These are phyloP conservation scores for Andrena fulva DNA, from an alignment of 2,888 invertebrate genomes.

Conservation along the genomic window DNA sequence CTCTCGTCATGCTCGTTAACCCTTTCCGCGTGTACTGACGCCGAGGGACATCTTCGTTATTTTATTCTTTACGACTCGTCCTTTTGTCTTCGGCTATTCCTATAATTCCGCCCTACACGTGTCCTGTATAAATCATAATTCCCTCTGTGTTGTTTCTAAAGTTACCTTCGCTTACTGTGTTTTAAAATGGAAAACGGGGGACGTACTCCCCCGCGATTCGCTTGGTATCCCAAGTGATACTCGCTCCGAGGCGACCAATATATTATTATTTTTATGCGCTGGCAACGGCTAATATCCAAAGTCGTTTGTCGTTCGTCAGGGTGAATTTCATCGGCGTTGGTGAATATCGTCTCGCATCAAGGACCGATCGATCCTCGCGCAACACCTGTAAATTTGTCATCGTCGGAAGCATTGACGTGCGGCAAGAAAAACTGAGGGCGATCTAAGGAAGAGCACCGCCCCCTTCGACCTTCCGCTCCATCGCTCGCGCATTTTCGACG, in stretches of 20 bases:
- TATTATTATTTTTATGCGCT: background rate
- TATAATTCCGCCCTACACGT: slow-evolving; percentile 16
- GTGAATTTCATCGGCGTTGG: slow-evolving; percentile 17
- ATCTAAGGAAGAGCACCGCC: background rate
- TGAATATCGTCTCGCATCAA: slow-evolving; percentile 24
- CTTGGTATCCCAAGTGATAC: too few species aligned
- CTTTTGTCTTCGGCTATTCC: slow-evolving; percentile 38
- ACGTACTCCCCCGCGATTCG: too few species aligned
- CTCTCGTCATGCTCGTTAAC: slow-evolving; percentile 65
- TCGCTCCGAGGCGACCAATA: too few species aligned
- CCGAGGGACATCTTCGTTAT: slow-evolving; percentile 28
- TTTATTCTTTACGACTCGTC: slow-evolving; percentile 40
- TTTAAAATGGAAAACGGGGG: too few species aligned
- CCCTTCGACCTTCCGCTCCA: background rate
- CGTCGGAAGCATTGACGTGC: slow-evolving; percentile 15
- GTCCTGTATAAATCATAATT: too few species aligned
- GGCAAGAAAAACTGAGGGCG: background rate
- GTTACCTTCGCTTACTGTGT: too few species aligned
- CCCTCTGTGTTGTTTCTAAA: too few species aligned
- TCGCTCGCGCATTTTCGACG: background rate
- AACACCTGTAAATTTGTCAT: slow-evolving; percentile 52
- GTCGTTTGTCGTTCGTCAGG: background rate
- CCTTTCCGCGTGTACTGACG: slow-evolving; percentile 45
- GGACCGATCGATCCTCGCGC: slow-evolving; percentile 30
- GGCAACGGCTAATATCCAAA: background rate